Evolutionary conservation across 1,140 invertebrate species (phyloP).

Genomic region (Maconellicoccus hirsutus): DNA sequence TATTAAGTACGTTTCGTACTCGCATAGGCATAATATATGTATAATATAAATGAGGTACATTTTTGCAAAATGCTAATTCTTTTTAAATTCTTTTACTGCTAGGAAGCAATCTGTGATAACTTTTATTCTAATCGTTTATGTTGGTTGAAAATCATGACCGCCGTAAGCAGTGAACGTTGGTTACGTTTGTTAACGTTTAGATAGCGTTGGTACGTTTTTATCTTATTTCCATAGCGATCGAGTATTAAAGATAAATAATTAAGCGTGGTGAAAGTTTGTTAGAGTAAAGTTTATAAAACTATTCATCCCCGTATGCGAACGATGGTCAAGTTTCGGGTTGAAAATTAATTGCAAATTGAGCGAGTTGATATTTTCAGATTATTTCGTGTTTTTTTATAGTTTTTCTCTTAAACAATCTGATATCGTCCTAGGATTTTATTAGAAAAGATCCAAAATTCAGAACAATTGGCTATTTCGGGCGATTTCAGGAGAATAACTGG

Average conservation of each 20-base stretch:
- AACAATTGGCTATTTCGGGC: no score
- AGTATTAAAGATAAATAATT: slow-evolving; percentile 4
- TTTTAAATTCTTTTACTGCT: neutral
- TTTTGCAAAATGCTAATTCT: neutral
- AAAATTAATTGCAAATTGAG: no score
- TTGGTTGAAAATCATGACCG: slow-evolving; percentile 7
- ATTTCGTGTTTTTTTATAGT: no score
- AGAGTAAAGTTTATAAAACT: no score
- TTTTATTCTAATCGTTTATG: slow-evolving; percentile 12
- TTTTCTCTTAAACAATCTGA: no score
- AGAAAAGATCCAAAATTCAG: no score
- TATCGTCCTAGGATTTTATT: no score
- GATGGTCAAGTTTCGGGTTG: no score
- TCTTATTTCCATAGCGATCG: slow-evolving; percentile 5
- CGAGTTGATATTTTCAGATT: no score
- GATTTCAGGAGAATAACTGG: no score
- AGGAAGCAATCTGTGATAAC: slow-evolving; percentile 12
- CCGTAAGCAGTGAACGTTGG: slow-evolving; percentile 16
- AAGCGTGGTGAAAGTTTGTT: slow-evolving; percentile 15
- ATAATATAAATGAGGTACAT: neutral
- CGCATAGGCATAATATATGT: no score
- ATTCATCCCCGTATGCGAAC: no score
- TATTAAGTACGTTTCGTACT: neutral
- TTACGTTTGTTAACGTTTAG: slow-evolving; percentile 16
- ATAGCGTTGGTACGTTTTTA: slow-evolving; percentile 1